A percentile compares a stretch with the other conserved stretches of the same genome.
Conservation (phyloP, 2,797 vertebrate species). For the Psittacula derbiana region DNA sequence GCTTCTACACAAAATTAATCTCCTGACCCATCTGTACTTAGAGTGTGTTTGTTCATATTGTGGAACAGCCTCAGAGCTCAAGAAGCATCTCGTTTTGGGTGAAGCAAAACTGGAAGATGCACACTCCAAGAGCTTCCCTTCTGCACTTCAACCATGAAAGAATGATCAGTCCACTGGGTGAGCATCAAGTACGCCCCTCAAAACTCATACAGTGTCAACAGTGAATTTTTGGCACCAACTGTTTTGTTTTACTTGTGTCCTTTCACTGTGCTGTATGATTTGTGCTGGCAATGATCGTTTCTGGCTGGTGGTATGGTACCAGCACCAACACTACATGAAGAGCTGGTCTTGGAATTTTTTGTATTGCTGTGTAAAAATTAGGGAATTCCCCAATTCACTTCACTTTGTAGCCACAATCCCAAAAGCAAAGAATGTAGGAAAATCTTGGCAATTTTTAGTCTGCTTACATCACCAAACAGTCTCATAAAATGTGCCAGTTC, state of each 20-base stretch:
- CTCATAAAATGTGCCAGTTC: neutral
- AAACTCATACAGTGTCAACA: accelerated
- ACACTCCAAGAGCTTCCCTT: neutral
- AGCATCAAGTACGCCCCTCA: neutral
- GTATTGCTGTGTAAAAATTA: neutral
- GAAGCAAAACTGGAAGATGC: neutral
- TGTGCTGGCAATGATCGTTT: neutral
- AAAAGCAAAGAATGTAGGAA: neutral
- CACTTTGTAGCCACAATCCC: neutral
- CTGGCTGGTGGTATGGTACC: neutral
- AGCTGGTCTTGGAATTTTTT: neutral
- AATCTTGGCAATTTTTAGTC: neutral
- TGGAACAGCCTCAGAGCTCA: neutral
- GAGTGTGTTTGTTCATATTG: accelerated
- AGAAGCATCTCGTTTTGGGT: neutral
- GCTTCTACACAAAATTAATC: neutral
- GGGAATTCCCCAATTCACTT: neutral
- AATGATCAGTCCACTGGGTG: neutral
- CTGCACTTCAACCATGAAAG: neutral
- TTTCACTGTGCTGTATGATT: neutral
- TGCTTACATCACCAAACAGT: neutral
- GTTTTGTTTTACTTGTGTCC: neutral
- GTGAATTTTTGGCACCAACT: neutral
- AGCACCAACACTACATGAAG: neutral
- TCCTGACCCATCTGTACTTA: neutral